Conservation (phyloP, 2,113 vertebrate species). For the Cheirogaleus medius region DNA sequence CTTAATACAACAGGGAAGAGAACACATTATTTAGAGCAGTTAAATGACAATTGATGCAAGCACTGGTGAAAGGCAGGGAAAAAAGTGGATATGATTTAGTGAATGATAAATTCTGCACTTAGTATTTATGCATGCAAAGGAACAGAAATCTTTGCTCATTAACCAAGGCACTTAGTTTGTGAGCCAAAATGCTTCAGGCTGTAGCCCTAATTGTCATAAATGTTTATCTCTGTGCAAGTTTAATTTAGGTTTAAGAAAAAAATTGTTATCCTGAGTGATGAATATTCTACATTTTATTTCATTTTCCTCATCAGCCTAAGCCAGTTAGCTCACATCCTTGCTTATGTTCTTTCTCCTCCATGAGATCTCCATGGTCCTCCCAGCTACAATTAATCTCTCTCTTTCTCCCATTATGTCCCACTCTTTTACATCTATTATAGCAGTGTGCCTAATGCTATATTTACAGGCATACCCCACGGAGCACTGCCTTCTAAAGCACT, state of each 20-base stretch:
- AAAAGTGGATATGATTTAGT: conserved; percentile 75
- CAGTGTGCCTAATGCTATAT: not conserved
- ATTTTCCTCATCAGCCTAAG: conserved; percentile 1
- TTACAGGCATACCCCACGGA: not conserved
- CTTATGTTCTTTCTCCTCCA: not conserved
- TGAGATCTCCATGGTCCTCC: not conserved
- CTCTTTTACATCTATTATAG: not conserved
- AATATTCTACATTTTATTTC: not conserved
- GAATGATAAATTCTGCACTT: conserved; percentile 80
- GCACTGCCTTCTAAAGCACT: not conserved
- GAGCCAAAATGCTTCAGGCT: conserved; percentile 67
- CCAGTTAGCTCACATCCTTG: not conserved
- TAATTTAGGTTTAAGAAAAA: conserved; percentile 46
- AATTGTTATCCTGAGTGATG: not conserved
- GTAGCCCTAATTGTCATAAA: conserved; percentile 69
- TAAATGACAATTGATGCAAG: conserved; percentile 85
- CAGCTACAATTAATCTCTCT: not conserved
- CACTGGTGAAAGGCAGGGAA: conserved; percentile 73
- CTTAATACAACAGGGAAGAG: conserved; percentile 84
- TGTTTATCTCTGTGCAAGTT: conserved; percentile 64
- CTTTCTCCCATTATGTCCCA: not conserved
- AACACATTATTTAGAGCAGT: conserved; percentile 84
- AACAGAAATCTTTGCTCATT: conserved; percentile 77
- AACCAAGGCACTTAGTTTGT: conserved; percentile 62
- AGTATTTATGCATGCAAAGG: conserved; percentile 75